Evolutionary conservation across 2,888 invertebrate species (phyloP).

Genomic region (Dryocosmus kuriphilus): DNA sequence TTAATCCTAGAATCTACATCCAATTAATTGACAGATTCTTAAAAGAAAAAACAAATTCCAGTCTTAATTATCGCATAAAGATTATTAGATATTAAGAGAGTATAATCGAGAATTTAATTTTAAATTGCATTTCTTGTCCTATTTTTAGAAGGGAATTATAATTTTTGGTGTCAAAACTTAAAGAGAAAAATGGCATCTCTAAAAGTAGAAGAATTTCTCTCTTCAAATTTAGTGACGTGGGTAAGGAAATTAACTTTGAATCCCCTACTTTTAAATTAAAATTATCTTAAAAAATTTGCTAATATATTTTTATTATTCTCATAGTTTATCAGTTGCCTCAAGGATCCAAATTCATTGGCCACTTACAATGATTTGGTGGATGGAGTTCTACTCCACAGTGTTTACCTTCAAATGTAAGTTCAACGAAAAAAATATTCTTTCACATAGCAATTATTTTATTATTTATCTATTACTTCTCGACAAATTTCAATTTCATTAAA

Average conservation of each 20-base stretch:
- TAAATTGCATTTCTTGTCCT: neutral
- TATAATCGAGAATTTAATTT: neutral
- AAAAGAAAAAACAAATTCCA: no score
- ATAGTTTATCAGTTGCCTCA: conserved; percentile 91
- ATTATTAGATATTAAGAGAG: neutral
- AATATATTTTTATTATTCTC: conserved; percentile 46
- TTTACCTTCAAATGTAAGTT: conserved; percentile 89
- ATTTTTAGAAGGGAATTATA: neutral
- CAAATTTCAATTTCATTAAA: no score
- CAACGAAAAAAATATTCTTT: neutral
- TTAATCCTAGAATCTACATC: no score
- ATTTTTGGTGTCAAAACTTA: neutral
- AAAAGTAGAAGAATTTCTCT: conserved; percentile 90
- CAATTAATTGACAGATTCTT: no score
- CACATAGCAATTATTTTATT: neutral
- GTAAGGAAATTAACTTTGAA: conserved; percentile 80
- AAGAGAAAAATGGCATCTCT: conserved; percentile 78
- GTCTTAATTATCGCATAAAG: no score
- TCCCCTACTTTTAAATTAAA: neutral
- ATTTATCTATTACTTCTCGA: no score
- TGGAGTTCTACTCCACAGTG: conserved; percentile 90
- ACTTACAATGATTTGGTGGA: conserved; percentile 90
- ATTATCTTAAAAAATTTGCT: neutral
- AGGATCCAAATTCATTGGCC: conserved; percentile 85
- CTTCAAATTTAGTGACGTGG: conserved; percentile 92